Base-by-base conservation (phyloP, 1,140 invertebrate species). In the Zaprionus kolodkinae region DNA sequence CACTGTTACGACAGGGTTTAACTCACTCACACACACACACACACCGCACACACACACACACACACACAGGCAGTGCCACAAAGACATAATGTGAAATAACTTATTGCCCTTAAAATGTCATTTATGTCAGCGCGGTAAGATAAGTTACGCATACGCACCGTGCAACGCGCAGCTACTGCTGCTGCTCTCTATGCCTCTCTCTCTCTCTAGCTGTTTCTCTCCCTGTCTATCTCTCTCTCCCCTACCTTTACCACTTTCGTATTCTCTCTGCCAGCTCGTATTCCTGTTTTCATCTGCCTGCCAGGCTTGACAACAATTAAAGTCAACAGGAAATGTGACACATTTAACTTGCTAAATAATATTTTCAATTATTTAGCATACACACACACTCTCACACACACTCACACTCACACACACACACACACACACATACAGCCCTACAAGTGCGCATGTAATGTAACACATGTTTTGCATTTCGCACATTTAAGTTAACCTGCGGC, bases 91-190 rank as follows among this genome's bases (percentile, higher is more conserved):
- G 85, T 75, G 85, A 89, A 89, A 89, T 89, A 89, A 89, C 85
- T 89, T 89, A 89, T 89, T 89, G 85, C 81, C 85, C 85, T 89
- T 89, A 89, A 89, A 89, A 89, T 89, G 85, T 89, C 85, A 89
- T 89, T 89, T 89, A 74, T 89, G 85, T 89, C 85, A 89, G 89
- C 85, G 85, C 85, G 85, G 72, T 84, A 89, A 89, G 85, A 89
- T 89, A 89, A 89, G 85, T 89, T 89, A 89, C 85, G 77, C 85
- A 88, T 80, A 88, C 84, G 74, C 78, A 78, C 80, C 67, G 77
- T 74, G 33, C 55, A 57, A 59, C 64, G 43, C 45, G 27, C 33
- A 15, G 61, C 36, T 21, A 33, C 35, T 21, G 45, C 15, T 10
- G 30, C 27, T 17, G 35, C 27, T 45, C n/a, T 33, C 27, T 43